Evolutionary conservation across 2,797 vertebrate species (phyloP).

Genomic region (Lutjanus campechanus): DNA sequence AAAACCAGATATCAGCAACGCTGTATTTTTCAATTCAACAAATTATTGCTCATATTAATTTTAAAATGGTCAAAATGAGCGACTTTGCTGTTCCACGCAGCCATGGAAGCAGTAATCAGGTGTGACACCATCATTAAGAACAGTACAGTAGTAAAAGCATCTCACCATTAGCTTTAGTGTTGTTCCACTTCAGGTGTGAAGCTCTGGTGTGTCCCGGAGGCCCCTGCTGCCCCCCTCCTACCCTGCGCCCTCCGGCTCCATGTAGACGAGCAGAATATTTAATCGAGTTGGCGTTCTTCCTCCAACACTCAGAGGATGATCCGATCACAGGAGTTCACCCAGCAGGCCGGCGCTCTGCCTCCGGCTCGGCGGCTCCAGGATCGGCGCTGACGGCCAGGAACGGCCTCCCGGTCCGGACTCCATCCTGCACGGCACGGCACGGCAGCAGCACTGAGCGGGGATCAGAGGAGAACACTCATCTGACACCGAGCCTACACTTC

Average conservation of each 20-base stretch:
- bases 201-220: slow-evolving; percentile 28
- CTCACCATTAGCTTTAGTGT: slow-evolving; percentile 59
- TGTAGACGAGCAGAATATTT: background rate
- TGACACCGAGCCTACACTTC: background rate
- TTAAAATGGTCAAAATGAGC: too few relatives aligned
- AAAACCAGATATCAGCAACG: too few relatives aligned
- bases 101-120: background rate
- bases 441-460: background rate
- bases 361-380: slow-evolving; percentile 25
- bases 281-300: background rate
- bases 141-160: too few relatives aligned
- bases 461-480: background rate
- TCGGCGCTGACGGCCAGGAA: slow-evolving; percentile 17
- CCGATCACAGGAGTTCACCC: background rate
- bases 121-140: background rate
- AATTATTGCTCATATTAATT: too few relatives aligned
- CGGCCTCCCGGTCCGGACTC: slow-evolving; percentile 34
- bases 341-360: background rate
- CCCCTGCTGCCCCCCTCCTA: slow-evolving; percentile 28
- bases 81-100: too few relatives aligned
- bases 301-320: background rate
- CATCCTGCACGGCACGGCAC: slow-evolving; percentile 30
- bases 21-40: too few relatives aligned
- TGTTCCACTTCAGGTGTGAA: slow-evolving; percentile 32
- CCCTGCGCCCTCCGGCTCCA: slow-evolving; percentile 32